Conservation (phyloP, 2,888 invertebrate genomes). For the Limnephilus lunatus region DNA sequence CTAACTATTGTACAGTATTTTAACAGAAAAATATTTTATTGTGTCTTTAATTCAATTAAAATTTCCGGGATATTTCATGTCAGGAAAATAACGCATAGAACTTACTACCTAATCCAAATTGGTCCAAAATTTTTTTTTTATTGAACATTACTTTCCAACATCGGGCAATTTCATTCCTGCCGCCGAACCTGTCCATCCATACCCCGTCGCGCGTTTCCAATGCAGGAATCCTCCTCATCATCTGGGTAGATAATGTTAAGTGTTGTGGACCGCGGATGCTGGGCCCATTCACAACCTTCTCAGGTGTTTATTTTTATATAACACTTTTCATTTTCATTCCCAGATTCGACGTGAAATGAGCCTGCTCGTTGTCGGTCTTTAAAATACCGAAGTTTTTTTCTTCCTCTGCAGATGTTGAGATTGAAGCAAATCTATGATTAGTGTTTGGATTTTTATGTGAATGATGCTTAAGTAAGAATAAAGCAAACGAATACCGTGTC, state of each 20-base stretch:
- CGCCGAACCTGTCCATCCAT: not conserved
- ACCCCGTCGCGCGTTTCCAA: conserved; percentile 29
- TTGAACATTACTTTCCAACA: no score
- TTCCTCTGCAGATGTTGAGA: not conserved
- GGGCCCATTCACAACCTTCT: not conserved
- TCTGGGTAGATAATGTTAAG: conserved; percentile 3
- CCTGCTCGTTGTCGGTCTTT: not conserved
- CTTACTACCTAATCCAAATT: no score
- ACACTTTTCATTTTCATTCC: conserved; percentile 15
- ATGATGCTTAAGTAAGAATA: not conserved
- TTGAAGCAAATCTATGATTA: not conserved
- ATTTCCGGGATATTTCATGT: no score
- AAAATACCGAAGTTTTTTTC: not conserved
- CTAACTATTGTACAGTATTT: no score
- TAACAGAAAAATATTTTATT: no score
- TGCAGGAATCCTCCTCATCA: conserved; percentile 39
- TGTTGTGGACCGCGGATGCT: conserved; percentile 20
- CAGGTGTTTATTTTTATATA: conserved; percentile 23
- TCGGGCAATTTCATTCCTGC: not conserved
- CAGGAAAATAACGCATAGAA: no score
- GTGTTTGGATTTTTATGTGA: not conserved
- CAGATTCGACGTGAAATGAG: conserved; percentile 29
- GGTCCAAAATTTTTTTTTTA: no score
- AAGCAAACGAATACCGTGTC: not conserved
- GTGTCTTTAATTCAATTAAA: no score